Evolutionary conservation across 1,140 invertebrate species (phyloP).

Genomic region (Eurosta solidaginis): DNA sequence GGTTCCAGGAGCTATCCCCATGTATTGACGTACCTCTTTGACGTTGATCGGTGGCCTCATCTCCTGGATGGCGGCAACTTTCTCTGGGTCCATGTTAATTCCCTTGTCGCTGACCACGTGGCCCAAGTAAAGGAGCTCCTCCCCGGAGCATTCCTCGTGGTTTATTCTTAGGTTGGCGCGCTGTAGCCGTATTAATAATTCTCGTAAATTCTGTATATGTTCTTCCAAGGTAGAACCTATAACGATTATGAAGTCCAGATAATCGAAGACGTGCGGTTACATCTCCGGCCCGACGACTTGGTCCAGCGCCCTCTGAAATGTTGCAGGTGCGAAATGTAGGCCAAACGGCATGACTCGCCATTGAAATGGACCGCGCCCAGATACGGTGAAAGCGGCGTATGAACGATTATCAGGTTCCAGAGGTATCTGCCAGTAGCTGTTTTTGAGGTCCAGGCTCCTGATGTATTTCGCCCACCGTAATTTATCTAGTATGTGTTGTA

Average conservation of each 20-base stretch:
- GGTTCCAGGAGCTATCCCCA: conserved; percentile 56
- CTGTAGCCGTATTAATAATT: not conserved
- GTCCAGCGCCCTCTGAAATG: too few relatives aligned
- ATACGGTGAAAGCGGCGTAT: conserved; percentile 56
- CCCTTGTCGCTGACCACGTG: conserved; percentile 27
- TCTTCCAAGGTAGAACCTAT: too few relatives aligned
- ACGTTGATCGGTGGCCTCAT: conserved; percentile 26
- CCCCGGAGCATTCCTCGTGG: not conserved
- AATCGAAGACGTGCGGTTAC: conserved; percentile 44
- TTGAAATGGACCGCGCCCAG: too few relatives aligned
- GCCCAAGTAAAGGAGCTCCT: conserved; percentile 34
- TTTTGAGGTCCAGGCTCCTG: too few relatives aligned
- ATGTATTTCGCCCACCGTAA: too few relatives aligned
- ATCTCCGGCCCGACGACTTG: conserved; percentile 54
- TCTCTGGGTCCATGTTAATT: conserved; percentile 34
- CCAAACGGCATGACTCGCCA: conserved; percentile 58
- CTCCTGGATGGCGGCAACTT: conserved; percentile 28
- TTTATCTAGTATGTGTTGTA: too few relatives aligned
- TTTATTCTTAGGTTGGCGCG: not conserved
- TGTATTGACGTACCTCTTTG: conserved; percentile 38
- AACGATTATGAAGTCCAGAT: not conserved
- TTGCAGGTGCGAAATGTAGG: conserved; percentile 53
- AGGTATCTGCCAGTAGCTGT: not conserved
- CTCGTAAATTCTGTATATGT: too few relatives aligned
- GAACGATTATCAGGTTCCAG: conserved; percentile 37